Base-by-base conservation (phyloP, 2,113 vertebrate genomes). In the Zosterops pallidus region DNA sequence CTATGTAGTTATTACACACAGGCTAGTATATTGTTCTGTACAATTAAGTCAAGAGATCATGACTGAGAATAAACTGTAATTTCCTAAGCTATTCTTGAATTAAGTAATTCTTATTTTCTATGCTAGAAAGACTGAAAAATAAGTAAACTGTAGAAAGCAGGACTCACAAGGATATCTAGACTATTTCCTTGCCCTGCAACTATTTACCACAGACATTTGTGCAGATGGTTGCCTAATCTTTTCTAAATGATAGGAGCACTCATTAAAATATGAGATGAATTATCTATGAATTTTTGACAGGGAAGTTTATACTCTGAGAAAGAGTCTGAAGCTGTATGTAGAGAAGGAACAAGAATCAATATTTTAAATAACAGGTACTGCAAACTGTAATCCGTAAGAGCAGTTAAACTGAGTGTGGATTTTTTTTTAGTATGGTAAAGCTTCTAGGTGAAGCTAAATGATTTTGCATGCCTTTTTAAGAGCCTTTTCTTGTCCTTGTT, bases 161-260 rank as follows among this genome's bases (percentile, higher is more conserved):
- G n/a, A 83, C 71, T 84, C 44, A 79, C 67, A 88, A 90, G 76
- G 50, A 95, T 67, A 80, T 72, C 59, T 53, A 82, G 44, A 60
- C 63, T 70, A 39, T 83, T 93, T 94, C 59, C 85, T 88, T 80
- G n/a, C 67, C 28, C 75, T 92, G 71, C 14, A 88, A 80, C 83
- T 83, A 55, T 83, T 83, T 90, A 90, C 39, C 0, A 4, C 72
- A 92, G 59, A 72, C 46, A 77, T 70, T 88, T 35, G 75, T 93
- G 79, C 75, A 95, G 90, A 92, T 67, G 59, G 59, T 78, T 92
- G 68, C 82, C 46, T 88, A 76, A 90, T 90, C 83, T 83, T 70
- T 86, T 62, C 83, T 93, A 93, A 94, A 95, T 86, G 25, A 80
- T 42, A 67, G 53, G n/a, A 91, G 62, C 49, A 77, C 39, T 94